A percentile compares a stretch with the other conserved stretches of the same genome.
Conservation (phyloP, 2,888 invertebrate species). For the Megastigmus dorsalis region DNA sequence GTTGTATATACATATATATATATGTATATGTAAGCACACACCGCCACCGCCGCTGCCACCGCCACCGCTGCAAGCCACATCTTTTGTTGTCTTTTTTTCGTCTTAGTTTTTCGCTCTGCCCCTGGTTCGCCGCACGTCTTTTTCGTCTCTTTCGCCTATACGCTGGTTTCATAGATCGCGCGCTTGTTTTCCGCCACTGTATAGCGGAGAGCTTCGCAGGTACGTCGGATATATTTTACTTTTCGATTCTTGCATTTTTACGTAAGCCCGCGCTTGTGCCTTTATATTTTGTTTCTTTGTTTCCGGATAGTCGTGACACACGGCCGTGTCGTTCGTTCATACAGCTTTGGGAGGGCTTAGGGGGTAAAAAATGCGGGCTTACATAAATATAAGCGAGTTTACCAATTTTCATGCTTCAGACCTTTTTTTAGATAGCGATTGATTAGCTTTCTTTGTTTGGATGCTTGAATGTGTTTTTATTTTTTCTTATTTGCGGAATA, state of each 20-base stretch:
- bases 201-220: neutral
- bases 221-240: constrained; percentile 23
- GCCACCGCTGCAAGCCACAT: neutral
- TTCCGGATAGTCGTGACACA: neutral
- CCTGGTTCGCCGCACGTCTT: no score
- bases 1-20: no score
- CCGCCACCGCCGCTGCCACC: neutral
- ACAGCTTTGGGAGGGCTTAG: neutral
- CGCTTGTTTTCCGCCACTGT: neutral
- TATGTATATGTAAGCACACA: neutral
- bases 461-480: no score
- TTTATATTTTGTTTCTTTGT: neutral
- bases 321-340: neutral
- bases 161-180: no score
- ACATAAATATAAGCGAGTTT: constrained; percentile 16
- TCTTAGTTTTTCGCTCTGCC: no score
- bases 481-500: no score
- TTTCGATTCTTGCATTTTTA: constrained; percentile 8
- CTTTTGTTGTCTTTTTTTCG: neutral
- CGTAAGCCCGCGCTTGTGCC: neutral
- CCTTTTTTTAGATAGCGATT: no score
- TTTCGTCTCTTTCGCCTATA: no score
- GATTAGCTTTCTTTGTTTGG: no score
- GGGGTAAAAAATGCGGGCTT: constrained; percentile 1
- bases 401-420: neutral